These are phyloP conservation scores for Leptarthrus brevirostris DNA, from an alignment of 2,888 invertebrate genomes.

Conservation along the genomic window DNA sequence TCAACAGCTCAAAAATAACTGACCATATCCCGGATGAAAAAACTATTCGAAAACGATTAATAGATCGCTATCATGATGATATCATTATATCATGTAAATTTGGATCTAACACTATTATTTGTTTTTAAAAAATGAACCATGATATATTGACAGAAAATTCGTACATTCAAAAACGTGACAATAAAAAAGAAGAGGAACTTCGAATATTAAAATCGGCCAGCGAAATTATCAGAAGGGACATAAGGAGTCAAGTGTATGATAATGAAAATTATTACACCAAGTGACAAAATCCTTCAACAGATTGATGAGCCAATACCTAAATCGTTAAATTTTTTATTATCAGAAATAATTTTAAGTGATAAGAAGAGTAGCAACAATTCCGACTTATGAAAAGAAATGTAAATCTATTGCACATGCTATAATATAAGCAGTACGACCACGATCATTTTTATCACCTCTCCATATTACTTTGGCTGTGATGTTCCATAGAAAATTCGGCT, in stretches of 20 bases:
- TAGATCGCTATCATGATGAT: too few species aligned
- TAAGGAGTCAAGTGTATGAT: conserved; percentile 3
- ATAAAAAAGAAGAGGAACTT: conserved; percentile 21
- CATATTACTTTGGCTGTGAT: conserved; percentile 2
- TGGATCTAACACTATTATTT: too few species aligned
- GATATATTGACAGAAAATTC: conserved; percentile 8
- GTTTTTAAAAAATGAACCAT: too few species aligned
- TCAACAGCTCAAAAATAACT: too few species aligned
- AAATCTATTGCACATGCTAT: too few species aligned
- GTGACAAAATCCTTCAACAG: conserved; percentile 7
- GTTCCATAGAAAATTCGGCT: too few species aligned
- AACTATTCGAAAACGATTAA: too few species aligned
- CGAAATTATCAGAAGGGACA: conserved; percentile 18
- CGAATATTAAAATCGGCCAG: conserved; percentile 7
- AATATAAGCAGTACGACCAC: too few species aligned
- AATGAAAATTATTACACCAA: conserved; percentile 10
- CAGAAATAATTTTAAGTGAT: conserved; percentile 11
- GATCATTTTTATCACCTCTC: too few species aligned
- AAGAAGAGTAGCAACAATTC: background rate
- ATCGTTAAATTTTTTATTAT: conserved; percentile 1
- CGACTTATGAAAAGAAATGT: background rate
- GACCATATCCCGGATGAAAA: too few species aligned
- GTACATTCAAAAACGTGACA: background rate
- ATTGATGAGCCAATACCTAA: background rate
- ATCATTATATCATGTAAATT: too few species aligned